A percentile compares a stretch with the other conserved stretches of the same genome.
phyloP scores from a whole-genome alignment of 2,113 vertebrate species.

The Solea senegalensis region DNA sequence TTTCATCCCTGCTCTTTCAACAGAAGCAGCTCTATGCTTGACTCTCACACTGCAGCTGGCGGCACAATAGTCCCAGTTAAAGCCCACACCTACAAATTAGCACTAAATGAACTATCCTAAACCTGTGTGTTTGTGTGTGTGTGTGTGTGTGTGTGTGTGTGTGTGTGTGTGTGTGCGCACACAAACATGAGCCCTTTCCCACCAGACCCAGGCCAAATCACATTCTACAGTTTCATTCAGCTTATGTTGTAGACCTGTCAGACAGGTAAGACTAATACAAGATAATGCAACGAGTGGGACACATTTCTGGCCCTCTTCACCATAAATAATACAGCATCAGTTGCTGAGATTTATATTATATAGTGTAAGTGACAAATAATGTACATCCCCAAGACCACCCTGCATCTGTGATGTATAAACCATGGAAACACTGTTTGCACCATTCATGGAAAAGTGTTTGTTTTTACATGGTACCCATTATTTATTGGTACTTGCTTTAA shows the following conservation, averaged over 20 bases:
- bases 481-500: constrained; percentile 66
- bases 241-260: background rate
- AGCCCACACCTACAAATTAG: constrained; percentile 72
- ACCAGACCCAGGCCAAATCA: constrained; percentile 27
- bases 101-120: constrained; percentile 40
- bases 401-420: background rate
- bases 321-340: background rate
- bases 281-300: background rate
- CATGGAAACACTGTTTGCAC: background rate
- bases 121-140: constrained; percentile 36
- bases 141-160: constrained; percentile 22
- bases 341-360: background rate
- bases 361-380: background rate
- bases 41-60: constrained; percentile 64
- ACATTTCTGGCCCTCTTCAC: background rate
- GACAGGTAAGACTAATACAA: background rate
- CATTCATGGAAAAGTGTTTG: constrained; percentile 36
- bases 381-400: background rate
- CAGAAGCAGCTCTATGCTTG: constrained; percentile 72
- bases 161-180: constrained; percentile 14
- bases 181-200: constrained; percentile 31
- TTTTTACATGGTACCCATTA: constrained; percentile 48
- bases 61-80: constrained; percentile 74
- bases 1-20: constrained; percentile 67
- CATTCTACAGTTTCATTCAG: background rate